Conservation (phyloP, 2,888 invertebrate genomes). For the Cyclophora albipunctata region DNA sequence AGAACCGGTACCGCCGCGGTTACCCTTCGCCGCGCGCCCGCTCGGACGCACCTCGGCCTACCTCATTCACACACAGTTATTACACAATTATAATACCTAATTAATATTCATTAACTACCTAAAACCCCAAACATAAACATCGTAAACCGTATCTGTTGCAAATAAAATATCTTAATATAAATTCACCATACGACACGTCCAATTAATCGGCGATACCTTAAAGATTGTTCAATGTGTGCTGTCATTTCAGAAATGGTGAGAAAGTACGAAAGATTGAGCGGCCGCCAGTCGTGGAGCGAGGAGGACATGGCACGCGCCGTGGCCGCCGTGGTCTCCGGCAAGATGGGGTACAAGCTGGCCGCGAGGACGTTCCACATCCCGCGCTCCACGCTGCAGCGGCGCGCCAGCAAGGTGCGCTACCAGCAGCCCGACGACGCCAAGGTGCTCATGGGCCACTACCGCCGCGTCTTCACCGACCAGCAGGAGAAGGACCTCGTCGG, state of each 20-base stretch:
- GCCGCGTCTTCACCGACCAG: slow-evolving; percentile 65
- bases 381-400: slow-evolving; percentile 63
- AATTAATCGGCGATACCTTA: slow-evolving; percentile 2
- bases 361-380: slow-evolving; percentile 69
- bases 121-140: not conserved
- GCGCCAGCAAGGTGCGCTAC: slow-evolving; percentile 67
- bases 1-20: slow-evolving; percentile 67
- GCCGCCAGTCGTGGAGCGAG: slow-evolving; percentile 69
- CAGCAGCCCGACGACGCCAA: slow-evolving; percentile 61
- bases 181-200: not conserved
- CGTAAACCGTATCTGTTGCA: too few relatives aligned
- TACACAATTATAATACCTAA: slow-evolving; percentile 20
- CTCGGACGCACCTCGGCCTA: slow-evolving; percentile 26
- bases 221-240: not conserved
- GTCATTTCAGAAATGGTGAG: slow-evolving; percentile 66
- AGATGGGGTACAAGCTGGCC: slow-evolving; percentile 70
- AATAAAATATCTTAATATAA: not conserved
- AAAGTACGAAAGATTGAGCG: slow-evolving; percentile 71
- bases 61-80: slow-evolving; percentile 32
- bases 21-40: slow-evolving; percentile 62
- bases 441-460: slow-evolving; percentile 66
- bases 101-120: slow-evolving; percentile 8
- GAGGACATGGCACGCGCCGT: slow-evolving; percentile 70
- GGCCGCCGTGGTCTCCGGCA: slow-evolving; percentile 67
- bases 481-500: slow-evolving; percentile 68